Conservation (phyloP, 2,113 vertebrate genomes). For the Candoia aspera region DNA sequence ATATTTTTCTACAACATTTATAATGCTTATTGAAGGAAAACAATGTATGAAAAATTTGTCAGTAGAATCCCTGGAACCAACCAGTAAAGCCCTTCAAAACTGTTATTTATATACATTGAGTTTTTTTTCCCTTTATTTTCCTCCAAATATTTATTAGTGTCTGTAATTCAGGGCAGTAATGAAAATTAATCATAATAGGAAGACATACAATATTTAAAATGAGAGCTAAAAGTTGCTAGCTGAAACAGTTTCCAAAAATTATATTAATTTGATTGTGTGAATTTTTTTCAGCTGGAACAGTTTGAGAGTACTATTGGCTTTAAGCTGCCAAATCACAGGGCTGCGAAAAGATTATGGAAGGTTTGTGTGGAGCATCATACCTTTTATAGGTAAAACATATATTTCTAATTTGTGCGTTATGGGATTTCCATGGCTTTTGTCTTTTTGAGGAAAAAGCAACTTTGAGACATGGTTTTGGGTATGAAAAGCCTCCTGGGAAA, state of each 20-base stretch:
- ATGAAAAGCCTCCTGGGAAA: background rate
- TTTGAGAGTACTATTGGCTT: constrained; percentile 99
- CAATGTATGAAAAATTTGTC: background rate
- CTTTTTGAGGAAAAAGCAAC: background rate
- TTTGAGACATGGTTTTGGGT: background rate
- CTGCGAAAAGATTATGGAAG: constrained; percentile 96
- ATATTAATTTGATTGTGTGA: constrained; percentile 46
- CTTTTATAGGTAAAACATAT: constrained; percentile 89
- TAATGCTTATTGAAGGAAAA: background rate
- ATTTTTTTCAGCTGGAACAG: constrained; percentile 86
- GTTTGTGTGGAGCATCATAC: constrained; percentile 98
- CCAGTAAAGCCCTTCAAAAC: background rate
- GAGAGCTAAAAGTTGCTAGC: background rate
- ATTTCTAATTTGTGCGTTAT: background rate
- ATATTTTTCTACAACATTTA: background rate
- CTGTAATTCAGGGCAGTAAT: background rate
- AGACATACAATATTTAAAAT: background rate
- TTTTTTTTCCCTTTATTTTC: constrained; percentile 14
- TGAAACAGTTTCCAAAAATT: background rate
- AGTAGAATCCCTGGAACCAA: background rate
- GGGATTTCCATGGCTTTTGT: background rate
- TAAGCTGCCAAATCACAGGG: constrained; percentile 93
- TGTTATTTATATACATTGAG: background rate
- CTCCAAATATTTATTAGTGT: background rate
- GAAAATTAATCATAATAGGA: constrained; percentile 25